These are phyloP conservation scores for Oostethus manadensis DNA, from an alignment of 2,113 vertebrate species.

Conservation along the genomic window DNA sequence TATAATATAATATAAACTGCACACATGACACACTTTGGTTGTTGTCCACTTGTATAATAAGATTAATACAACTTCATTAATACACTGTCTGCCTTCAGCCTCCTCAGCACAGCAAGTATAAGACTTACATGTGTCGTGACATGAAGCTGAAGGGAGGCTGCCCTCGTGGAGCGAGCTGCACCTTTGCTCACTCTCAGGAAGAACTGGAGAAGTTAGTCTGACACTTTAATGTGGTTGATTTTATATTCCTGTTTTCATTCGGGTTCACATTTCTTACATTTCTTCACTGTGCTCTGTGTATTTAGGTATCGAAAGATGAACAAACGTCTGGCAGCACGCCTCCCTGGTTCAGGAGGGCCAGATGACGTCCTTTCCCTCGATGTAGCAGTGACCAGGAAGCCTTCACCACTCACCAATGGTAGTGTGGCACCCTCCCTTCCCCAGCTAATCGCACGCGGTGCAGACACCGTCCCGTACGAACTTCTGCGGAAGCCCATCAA, in stretches of 20 bases:
- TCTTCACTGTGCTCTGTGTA: not conserved
- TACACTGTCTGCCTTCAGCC: slow-evolving; percentile 68
- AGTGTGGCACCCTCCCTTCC: slow-evolving; percentile 76
- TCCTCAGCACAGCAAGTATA: slow-evolving; percentile 98
- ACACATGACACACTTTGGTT: not conserved
- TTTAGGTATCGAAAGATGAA: slow-evolving; percentile 97
- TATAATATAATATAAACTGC: not conserved
- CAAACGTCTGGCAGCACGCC: slow-evolving; percentile 86
- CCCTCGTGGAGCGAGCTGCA: slow-evolving; percentile 95
- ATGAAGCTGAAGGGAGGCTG: slow-evolving; percentile 98
- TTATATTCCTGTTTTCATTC: not conserved
- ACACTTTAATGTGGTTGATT: not conserved
- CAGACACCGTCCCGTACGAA: slow-evolving; percentile 81
- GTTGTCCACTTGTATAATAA: not conserved
- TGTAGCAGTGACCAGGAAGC: slow-evolving; percentile 77
- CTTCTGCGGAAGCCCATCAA: slow-evolving; percentile 82
- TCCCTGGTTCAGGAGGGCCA: slow-evolving; percentile 77
- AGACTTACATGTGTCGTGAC: slow-evolving; percentile 98
- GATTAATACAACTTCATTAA: not conserved
- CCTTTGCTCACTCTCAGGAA: slow-evolving; percentile 97
- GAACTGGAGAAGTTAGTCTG: slow-evolving; percentile 94
- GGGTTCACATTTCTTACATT: not conserved
- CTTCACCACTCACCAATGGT: slow-evolving; percentile 85
- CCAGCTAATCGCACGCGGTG: slow-evolving; percentile 87
- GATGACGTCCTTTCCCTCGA: slow-evolving; percentile 84